A percentile compares a stretch with the other conserved stretches of the same genome.
phyloP scores from a whole-genome alignment of 23 tunicate genomes.

The Halocynthia roretzi region DNA sequence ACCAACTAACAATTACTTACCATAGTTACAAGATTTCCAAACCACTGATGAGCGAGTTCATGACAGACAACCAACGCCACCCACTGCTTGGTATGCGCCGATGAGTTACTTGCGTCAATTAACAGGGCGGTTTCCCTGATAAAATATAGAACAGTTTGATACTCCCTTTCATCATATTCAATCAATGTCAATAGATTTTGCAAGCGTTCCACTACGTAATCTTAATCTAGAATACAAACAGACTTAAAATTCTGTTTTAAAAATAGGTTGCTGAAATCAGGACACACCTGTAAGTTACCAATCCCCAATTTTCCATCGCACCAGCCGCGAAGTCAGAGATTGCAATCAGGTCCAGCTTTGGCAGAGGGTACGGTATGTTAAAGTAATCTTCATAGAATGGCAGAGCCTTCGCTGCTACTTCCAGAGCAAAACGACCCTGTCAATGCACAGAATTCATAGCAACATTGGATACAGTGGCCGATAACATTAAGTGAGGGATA shows the following conservation, averaged over 20 bases:
- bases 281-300: constrained; percentile 85
- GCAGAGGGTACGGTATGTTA: constrained; percentile 84
- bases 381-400: constrained; percentile 91
- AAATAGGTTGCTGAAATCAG: background rate
- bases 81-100: constrained; percentile 87
- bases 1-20: background rate
- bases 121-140: constrained; percentile 81
- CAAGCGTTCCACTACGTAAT: no score
- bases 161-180: no score
- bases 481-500: no score
- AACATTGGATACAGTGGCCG: no score
- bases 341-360: constrained; percentile 94
- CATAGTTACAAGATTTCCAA: constrained; percentile 99
- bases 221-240: no score
- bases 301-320: constrained; percentile 99
- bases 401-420: constrained; percentile 72
- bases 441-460: no score
- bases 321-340: constrained; percentile 94
- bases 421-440: constrained; percentile 77
- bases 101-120: constrained; percentile 76
- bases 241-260: no score
- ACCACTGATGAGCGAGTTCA: constrained; percentile 99
- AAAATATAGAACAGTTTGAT: no score
- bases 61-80: constrained; percentile 96
- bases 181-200: no score